These are phyloP conservation scores for Sipunculus nudus DNA, from an alignment of 2,888 invertebrate genomes.

Conservation along the genomic window DNA sequence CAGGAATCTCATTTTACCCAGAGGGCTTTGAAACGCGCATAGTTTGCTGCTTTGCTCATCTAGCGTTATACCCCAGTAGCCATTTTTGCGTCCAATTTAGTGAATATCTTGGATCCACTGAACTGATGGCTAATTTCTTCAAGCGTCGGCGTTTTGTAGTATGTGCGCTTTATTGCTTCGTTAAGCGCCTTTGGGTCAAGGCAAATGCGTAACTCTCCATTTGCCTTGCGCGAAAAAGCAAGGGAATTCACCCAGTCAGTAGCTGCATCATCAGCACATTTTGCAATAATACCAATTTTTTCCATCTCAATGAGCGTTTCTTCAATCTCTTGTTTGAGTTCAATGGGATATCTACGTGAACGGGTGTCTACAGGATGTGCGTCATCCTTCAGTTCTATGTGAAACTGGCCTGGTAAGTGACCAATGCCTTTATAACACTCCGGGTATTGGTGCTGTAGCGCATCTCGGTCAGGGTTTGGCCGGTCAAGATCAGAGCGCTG, in stretches of 20 bases:
- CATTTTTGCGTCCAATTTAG: constrained; percentile 29
- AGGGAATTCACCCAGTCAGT: constrained; percentile 23
- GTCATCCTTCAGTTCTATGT: no score
- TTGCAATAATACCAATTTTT: constrained; percentile 5
- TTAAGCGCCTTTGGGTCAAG: constrained; percentile 27
- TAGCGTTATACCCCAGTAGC: constrained; percentile 29
- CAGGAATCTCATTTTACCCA: not conserved
- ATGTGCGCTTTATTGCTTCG: constrained; percentile 13
- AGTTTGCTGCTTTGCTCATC: constrained; percentile 3
- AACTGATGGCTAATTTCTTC: constrained; percentile 25
- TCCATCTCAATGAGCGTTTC: constrained; percentile 17
- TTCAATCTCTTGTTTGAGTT: constrained; percentile 9
- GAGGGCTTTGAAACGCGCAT: constrained; percentile 18
- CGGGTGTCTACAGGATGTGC: no score
- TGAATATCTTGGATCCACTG: constrained; percentile 17
- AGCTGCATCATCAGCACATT: constrained; percentile 2
- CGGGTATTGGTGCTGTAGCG: no score
- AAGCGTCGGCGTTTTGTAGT: constrained; percentile 19
- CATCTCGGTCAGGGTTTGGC: no score
- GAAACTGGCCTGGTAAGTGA: no score
- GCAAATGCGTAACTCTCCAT: constrained; percentile 22
- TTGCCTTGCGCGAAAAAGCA: constrained; percentile 7
- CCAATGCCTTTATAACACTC: no score
- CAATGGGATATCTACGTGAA: constrained; percentile 5
- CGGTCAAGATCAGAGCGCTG: no score